phyloP scores from a whole-genome alignment of 2,888 invertebrate species.

The Nomada ruficornis region DNA sequence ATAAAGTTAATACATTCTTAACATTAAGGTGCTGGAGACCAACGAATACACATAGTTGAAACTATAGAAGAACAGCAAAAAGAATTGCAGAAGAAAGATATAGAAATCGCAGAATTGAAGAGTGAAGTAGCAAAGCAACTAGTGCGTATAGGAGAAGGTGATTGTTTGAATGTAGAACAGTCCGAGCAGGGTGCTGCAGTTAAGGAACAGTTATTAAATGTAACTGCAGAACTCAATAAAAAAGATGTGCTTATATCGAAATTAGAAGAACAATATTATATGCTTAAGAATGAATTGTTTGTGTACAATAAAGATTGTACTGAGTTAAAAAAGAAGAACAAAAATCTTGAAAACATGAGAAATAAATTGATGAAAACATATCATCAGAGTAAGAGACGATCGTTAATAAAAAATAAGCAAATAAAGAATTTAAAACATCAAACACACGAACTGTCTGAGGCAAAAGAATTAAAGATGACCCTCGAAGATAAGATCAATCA shows the following conservation, averaged over 20 bases:
- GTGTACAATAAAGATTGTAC: conserved; percentile 28
- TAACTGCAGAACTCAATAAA: conserved; percentile 26
- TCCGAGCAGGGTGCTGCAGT: conserved; percentile 10
- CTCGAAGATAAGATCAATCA: conserved; percentile 53
- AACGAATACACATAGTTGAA: conserved; percentile 54
- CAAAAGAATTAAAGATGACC: conserved; percentile 41
- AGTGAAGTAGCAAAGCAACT: conserved; percentile 56
- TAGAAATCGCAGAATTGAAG: conserved; percentile 65
- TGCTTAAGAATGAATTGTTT: conserved; percentile 24
- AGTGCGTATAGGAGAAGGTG: conserved; percentile 54
- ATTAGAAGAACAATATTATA: conserved; percentile 23
- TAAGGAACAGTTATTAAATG: conserved; percentile 38
- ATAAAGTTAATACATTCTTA: not conserved
- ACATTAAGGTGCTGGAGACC: conserved; percentile 69
- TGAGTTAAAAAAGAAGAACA: conserved; percentile 45
- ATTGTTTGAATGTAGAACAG: conserved; percentile 39
- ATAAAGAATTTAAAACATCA: conserved; percentile 59
- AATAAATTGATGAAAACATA: conserved; percentile 35
- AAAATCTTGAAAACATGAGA: conserved; percentile 47
- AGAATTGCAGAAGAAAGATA: conserved; percentile 62
- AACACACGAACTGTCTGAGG: conserved; percentile 44
- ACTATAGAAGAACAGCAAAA: conserved; percentile 69
- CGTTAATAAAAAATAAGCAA: conserved; percentile 36
- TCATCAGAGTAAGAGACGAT: conserved; percentile 30
- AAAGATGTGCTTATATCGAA: conserved; percentile 40